Evolutionary conservation across 2,113 vertebrate species (phyloP).

Genomic region (Nyctibius bracteatus): DNA sequence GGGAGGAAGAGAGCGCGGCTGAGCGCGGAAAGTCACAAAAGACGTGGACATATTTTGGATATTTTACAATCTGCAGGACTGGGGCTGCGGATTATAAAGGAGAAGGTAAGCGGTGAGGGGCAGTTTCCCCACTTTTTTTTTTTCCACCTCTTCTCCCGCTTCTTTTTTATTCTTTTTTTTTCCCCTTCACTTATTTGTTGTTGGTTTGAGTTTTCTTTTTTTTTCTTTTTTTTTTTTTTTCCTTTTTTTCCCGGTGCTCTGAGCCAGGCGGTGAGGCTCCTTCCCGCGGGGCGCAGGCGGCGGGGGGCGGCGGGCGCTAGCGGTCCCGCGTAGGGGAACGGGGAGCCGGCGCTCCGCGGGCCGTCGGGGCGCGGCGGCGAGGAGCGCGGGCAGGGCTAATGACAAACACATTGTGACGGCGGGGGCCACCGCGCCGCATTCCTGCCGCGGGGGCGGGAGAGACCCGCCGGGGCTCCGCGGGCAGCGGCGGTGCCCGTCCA

Average conservation of each 20-base stretch:
- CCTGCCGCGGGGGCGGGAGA: conserved; percentile 72
- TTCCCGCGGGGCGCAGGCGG: not conserved
- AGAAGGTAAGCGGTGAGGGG: conserved; percentile 70
- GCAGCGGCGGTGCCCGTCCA: not conserved
- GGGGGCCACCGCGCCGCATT: conserved; percentile 72
- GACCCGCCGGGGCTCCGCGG: conserved; percentile 11
- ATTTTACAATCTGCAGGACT: conserved; percentile 70
- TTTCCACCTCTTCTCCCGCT: not conserved
- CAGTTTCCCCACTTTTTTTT: not conserved
- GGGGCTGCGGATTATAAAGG: conserved; percentile 57
- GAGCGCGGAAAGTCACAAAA: conserved; percentile 72
- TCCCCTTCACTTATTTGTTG: not conserved
- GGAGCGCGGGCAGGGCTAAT: conserved; percentile 67
- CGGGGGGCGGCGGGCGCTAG: not conserved
- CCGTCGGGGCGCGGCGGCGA: conserved; percentile 21
- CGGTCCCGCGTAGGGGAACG: not conserved
- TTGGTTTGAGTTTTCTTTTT: not conserved
- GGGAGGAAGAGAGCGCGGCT: conserved; percentile 62
- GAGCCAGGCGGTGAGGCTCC: not conserved
- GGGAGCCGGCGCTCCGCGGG: not conserved
- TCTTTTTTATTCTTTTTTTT: not conserved
- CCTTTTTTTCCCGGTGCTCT: accelerated
- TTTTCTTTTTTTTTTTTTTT: too few relatives aligned
- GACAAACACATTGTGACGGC: conserved; percentile 84
- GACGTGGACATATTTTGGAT: conserved; percentile 70